Evolutionary conservation across 2,113 vertebrate species (phyloP).

Genomic region (Dascyllus trimaculatus): DNA sequence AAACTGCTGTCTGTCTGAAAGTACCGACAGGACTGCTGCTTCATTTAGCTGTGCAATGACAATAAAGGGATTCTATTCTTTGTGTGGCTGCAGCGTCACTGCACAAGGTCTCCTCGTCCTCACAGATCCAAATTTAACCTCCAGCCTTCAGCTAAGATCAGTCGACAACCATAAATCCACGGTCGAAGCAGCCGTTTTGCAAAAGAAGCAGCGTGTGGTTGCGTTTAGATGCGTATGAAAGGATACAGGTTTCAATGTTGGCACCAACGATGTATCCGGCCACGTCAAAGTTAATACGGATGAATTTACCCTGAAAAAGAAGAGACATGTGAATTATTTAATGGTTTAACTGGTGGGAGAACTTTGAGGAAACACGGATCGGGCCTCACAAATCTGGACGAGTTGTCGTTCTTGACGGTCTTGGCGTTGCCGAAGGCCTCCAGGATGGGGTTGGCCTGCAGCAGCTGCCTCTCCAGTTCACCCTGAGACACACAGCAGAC

Average conservation of each 20-base stretch:
- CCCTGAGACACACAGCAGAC: conserved; percentile 83
- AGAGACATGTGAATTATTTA: conserved; percentile 13
- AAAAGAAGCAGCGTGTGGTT: too few relatives aligned
- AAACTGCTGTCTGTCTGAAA: too few relatives aligned
- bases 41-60: too few relatives aligned
- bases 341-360: not conserved
- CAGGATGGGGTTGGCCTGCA: conserved; percentile 93
- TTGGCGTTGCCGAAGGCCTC: conserved; percentile 95
- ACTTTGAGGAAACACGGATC: not conserved
- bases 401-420: conserved; percentile 94
- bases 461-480: conserved; percentile 92
- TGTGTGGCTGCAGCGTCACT: too few relatives aligned
- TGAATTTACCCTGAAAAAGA: conserved; percentile 87
- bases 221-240: too few relatives aligned
- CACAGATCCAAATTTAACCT: too few relatives aligned
- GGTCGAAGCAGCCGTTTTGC: too few relatives aligned
- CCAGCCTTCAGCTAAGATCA: too few relatives aligned
- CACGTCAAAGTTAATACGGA: conserved; percentile 89
- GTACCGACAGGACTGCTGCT: too few relatives aligned
- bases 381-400: conserved; percentile 91
- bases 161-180: too few relatives aligned
- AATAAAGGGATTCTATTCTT: too few relatives aligned
- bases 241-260: conserved; percentile 91
- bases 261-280: conserved; percentile 89
- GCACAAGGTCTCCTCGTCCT: too few relatives aligned